phyloP scores from a whole-genome alignment of 2,888 invertebrate genomes.

The Drosophila emarginata region DNA sequence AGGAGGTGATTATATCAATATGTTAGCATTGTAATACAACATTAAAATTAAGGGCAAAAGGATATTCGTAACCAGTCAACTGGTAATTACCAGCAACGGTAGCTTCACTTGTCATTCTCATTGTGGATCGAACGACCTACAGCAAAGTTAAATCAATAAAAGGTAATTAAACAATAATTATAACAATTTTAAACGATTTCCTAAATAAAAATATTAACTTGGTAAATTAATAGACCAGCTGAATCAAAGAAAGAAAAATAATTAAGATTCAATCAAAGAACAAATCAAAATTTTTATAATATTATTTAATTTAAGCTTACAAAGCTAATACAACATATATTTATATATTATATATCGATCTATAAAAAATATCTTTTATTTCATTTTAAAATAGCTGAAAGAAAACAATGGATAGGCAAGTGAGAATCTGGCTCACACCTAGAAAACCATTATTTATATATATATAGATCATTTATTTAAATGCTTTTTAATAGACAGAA shows the following conservation, averaged over 20 bases:
- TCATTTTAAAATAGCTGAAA: neutral
- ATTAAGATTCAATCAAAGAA: too few relatives aligned
- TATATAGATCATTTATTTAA: constrained; percentile 64
- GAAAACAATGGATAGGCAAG: too few relatives aligned
- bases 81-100: constrained; percentile 62
- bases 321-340: neutral
- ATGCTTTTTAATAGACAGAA: constrained; percentile 75
- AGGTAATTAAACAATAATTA: too few relatives aligned
- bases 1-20: constrained; percentile 2
- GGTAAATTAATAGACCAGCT: too few relatives aligned
- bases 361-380: neutral
- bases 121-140: constrained; percentile 47
- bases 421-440: constrained; percentile 17
- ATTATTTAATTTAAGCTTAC: neutral
- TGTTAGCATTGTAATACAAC: too few relatives aligned
- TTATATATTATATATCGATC: neutral
- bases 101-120: constrained; percentile 62
- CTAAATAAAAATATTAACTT: too few relatives aligned
- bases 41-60: constrained; percentile 26
- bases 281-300: too few relatives aligned
- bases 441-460: constrained; percentile 20
- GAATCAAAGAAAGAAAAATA: too few relatives aligned
- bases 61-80: neutral
- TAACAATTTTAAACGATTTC: too few relatives aligned
- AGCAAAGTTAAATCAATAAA: constrained; percentile 17